Evolutionary conservation across 1,140 invertebrate genomes (phyloP).

Genomic region (Lordiphosa collinella): DNA sequence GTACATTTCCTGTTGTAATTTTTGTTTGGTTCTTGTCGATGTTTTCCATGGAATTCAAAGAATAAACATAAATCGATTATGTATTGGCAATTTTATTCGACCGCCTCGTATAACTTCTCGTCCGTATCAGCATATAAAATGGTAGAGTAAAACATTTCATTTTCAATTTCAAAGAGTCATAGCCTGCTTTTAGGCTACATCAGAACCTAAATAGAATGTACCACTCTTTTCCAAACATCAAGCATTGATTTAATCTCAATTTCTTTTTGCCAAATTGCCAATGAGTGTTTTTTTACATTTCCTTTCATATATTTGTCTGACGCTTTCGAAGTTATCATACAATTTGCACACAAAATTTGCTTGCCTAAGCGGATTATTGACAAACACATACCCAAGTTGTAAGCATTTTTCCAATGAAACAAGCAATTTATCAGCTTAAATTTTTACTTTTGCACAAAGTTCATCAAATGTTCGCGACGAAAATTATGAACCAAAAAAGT

Average conservation of each 20-base stretch:
- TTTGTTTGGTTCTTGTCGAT: no score
- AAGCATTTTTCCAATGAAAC: not conserved
- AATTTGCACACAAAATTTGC: constrained; percentile 4
- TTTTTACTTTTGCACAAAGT: constrained; percentile 2
- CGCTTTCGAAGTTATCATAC: constrained; percentile 2
- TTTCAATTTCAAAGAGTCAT: not conserved
- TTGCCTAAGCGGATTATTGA: constrained; percentile 4
- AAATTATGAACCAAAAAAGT: not conserved
- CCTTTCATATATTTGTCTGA: not conserved
- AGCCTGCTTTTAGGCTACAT: not conserved
- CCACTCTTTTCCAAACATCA: not conserved
- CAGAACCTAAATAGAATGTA: not conserved
- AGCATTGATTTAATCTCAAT: constrained; percentile 3
- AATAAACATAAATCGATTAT: no score
- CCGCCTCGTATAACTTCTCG: no score
- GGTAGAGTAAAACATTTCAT: no score
- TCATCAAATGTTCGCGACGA: not conserved
- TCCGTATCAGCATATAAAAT: no score
- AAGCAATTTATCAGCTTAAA: not conserved
- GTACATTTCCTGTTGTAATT: no score
- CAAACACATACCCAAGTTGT: not conserved
- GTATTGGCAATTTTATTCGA: no score
- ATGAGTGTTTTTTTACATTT: not conserved
- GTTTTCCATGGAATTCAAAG: no score
- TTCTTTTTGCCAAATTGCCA: constrained; percentile 2